A percentile compares a stretch with the other conserved stretches of the same genome.
Conservation (phyloP, 2,888 invertebrate species). For the Nomada hirtipes region DNA sequence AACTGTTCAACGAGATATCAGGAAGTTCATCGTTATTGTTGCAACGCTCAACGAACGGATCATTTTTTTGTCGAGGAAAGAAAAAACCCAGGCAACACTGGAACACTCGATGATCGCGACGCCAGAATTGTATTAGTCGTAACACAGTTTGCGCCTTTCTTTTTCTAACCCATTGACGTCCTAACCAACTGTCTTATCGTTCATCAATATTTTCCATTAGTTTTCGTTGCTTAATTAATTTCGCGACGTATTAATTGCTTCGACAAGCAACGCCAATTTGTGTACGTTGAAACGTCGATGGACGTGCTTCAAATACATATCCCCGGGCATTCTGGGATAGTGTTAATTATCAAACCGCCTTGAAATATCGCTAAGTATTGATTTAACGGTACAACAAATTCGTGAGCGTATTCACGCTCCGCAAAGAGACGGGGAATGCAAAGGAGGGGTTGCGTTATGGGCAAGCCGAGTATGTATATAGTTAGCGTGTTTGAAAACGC, state of each 20-base stretch:
- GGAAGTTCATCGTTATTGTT: constrained; percentile 1
- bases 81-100: background rate
- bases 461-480: background rate
- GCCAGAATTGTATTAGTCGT: constrained; percentile 20
- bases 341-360: constrained; percentile 32
- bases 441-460: background rate
- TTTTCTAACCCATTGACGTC: background rate
- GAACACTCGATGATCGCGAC: constrained; percentile 13
- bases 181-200: background rate
- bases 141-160: background rate
- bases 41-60: constrained; percentile 7
- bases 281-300: background rate
- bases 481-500: constrained; percentile 8
- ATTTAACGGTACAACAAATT: constrained; percentile 43
- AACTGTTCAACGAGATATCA: background rate
- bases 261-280: background rate
- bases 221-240: background rate
- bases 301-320: constrained; percentile 1
- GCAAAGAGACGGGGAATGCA: background rate
- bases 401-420: background rate
- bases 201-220: background rate
- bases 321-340: background rate
- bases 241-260: background rate
- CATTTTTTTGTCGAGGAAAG: background rate
- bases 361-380: constrained; percentile 23